These are phyloP conservation scores for Sanderia malayensis DNA, from an alignment of 30 jellyfish, hydroid and myxozoan genomes.

Conservation along the genomic window DNA sequence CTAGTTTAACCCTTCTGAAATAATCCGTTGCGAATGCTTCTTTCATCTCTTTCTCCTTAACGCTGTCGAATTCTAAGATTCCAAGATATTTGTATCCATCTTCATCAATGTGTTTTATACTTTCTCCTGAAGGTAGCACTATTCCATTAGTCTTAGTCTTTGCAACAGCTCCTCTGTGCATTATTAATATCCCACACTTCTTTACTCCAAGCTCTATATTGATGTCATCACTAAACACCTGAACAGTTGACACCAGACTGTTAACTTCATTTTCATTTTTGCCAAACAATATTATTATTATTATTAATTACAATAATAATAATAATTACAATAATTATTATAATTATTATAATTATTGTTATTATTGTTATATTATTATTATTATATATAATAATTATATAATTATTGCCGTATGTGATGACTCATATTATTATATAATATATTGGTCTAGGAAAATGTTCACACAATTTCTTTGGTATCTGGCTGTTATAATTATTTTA, in stretches of 20 bases:
- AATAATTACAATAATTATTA: too few relatives aligned
- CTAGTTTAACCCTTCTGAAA: conserved; percentile 2
- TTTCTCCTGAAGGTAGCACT: conserved; percentile 9
- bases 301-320: too few relatives aligned
- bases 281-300: too few relatives aligned
- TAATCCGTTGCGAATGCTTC: conserved; percentile 1
- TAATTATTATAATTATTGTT: too few relatives aligned
- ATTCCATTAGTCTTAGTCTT: neutral
- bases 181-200: neutral
- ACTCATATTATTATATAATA: too few relatives aligned
- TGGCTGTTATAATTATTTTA: too few relatives aligned
- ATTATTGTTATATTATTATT: too few relatives aligned
- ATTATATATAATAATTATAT: too few relatives aligned
- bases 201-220: conserved; percentile 1
- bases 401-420: too few relatives aligned
- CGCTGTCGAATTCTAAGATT: neutral
- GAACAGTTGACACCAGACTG: conserved; percentile 23
- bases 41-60: conserved; percentile 1
- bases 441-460: too few relatives aligned
- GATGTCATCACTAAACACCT: conserved; percentile 9
- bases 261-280: too few relatives aligned
- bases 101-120: conserved; percentile 1
- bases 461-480: too few relatives aligned
- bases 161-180: conserved; percentile 14
- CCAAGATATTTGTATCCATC: conserved; percentile 9